These are phyloP conservation scores for Ashinkailepas kermadecensis DNA, from an alignment of 2,888 invertebrate genomes.

Conservation along the genomic window DNA sequence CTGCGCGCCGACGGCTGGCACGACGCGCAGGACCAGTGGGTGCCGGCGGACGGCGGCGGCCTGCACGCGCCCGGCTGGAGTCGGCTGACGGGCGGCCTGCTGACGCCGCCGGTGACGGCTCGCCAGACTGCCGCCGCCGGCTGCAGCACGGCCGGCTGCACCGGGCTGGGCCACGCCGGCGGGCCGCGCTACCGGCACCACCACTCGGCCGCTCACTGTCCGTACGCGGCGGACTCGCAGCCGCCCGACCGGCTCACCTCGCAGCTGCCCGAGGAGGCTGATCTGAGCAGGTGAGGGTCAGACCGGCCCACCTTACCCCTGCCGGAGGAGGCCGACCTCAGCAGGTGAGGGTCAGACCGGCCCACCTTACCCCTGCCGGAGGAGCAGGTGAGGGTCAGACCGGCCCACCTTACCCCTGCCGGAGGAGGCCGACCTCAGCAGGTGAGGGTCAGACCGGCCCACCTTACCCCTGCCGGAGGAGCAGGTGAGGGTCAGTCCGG, in stretches of 20 bases:
- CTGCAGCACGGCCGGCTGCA: slow-evolving; percentile 78
- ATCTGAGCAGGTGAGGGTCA: slow-evolving; percentile 27
- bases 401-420: background rate
- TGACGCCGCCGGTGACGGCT: slow-evolving; percentile 66
- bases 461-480: background rate
- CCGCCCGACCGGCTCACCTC: slow-evolving; percentile 32
- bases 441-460: no score
- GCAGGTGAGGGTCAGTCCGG: no score
- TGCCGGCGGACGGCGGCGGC: slow-evolving; percentile 82
- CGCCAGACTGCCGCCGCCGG: slow-evolving; percentile 35
- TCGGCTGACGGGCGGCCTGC: slow-evolving; percentile 73
- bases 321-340: slow-evolving; percentile 26
- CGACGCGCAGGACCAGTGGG: slow-evolving; percentile 91
- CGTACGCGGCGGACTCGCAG: slow-evolving; percentile 50
- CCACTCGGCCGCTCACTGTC: slow-evolving; percentile 62
- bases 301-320: slow-evolving; percentile 23
- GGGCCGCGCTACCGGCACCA: slow-evolving; percentile 69
- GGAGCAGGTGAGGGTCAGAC: no score
- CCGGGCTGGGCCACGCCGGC: slow-evolving; percentile 78
- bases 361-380: slow-evolving; percentile 11
- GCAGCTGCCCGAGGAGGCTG: slow-evolving; percentile 28
- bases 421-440: slow-evolving; percentile 23
- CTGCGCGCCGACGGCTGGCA: slow-evolving; percentile 95
- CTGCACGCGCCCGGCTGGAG: slow-evolving; percentile 91
- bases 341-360: slow-evolving; percentile 30